Evolutionary conservation across 2,113 vertebrate species (phyloP).

Genomic region (Alaudala cheleensis): DNA sequence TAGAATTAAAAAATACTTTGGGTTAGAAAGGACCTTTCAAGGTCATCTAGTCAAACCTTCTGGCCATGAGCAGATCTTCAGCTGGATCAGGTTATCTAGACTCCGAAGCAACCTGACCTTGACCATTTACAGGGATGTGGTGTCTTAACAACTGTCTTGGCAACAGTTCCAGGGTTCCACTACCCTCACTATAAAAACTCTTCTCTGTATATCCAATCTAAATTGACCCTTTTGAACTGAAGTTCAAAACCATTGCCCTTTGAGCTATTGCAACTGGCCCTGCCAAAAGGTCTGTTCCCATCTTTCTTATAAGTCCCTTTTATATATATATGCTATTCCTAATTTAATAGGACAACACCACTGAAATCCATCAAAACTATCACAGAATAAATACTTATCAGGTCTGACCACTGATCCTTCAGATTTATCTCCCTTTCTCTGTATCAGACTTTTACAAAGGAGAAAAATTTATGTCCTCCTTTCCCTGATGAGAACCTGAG

Average conservation of each 20-base stretch:
- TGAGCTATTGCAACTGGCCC: not conserved
- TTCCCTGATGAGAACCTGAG: not conserved
- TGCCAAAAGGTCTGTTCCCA: not conserved
- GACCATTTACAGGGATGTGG: not conserved
- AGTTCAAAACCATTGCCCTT: not conserved
- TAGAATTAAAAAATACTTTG: not conserved
- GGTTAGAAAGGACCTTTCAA: not conserved
- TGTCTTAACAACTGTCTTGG: not conserved
- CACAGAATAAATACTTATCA: not conserved
- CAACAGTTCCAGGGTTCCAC: not conserved
- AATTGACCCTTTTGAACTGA: not conserved
- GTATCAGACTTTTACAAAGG: not conserved
- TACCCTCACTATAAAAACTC: not conserved
- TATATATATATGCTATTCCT: not conserved
- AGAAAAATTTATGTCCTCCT: not conserved
- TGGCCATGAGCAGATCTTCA: not conserved
- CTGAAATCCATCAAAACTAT: not conserved
- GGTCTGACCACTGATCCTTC: not conserved
- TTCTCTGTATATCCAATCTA: not conserved
- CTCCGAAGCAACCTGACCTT: fast-evolving
- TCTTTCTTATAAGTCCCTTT: not conserved
- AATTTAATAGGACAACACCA: not conserved
- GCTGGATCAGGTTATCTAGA: not conserved
- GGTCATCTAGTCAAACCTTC: fast-evolving
- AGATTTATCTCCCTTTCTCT: not conserved